These are phyloP conservation scores for Pterophyllum scalare DNA, from an alignment of 2,113 vertebrate genomes.

Conservation along the genomic window DNA sequence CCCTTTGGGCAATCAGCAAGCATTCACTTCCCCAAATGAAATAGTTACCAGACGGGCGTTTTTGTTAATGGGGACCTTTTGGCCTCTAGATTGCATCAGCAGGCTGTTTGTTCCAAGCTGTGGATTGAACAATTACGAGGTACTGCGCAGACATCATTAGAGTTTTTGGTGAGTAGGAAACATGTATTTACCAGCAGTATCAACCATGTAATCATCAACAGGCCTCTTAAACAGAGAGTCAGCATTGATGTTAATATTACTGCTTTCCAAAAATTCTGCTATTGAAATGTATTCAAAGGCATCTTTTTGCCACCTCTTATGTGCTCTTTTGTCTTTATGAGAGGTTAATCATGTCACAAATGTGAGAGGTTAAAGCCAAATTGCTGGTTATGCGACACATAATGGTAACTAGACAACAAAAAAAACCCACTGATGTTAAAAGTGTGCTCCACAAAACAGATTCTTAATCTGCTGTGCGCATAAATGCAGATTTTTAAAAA, in stretches of 20 bases:
- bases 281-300: background rate
- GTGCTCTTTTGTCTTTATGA: background rate
- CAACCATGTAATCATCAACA: constrained; percentile 16
- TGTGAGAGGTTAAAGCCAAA: background rate
- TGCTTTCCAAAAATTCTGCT: background rate
- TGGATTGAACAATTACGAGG: background rate
- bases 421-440: background rate
- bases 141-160: background rate
- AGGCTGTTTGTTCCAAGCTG: background rate
- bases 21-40: background rate
- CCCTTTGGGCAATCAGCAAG: background rate
- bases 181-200: background rate
- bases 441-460: background rate
- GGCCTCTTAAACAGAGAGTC: constrained; percentile 2
- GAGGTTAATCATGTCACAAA: background rate
- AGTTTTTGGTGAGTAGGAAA: constrained; percentile 1
- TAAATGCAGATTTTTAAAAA: background rate
- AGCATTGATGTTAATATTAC: background rate
- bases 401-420: background rate
- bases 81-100: background rate
- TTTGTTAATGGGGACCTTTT: constrained; percentile 15
- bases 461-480: background rate
- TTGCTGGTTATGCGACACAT: background rate
- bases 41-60: background rate
- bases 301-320: background rate